A percentile compares a stretch with the other conserved stretches of the same genome.
Evolutionary conservation across 2,113 vertebrate species (phyloP).

Genomic region (Todiramphus saurophagus): DNA sequence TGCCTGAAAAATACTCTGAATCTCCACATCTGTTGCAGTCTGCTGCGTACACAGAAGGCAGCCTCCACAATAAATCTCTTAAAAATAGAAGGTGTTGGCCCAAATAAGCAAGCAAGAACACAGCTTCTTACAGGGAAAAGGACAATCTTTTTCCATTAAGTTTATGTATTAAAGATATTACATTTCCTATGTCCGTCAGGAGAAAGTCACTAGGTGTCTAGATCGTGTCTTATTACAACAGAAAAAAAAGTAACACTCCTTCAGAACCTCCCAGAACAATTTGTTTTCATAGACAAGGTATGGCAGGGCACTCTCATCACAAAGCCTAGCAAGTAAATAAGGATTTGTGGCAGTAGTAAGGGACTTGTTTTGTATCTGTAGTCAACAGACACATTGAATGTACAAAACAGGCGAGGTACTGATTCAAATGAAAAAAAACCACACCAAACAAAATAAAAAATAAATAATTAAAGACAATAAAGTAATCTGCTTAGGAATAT

Average conservation of each 20-base stretch:
- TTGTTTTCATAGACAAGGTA: conserved; percentile 6
- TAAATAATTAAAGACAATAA: neutral
- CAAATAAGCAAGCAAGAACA: neutral
- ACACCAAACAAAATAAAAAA: neutral
- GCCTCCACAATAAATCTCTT: neutral
- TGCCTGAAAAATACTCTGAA: neutral
- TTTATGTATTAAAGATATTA: neutral
- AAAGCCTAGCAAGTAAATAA: conserved; percentile 2
- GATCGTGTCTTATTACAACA: neutral
- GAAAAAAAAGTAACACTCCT: conserved; percentile 3
- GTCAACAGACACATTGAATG: neutral
- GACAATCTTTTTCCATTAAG: neutral
- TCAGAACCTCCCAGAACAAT: neutral
- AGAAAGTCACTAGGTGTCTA: neutral
- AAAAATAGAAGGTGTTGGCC: neutral
- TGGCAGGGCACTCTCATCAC: neutral
- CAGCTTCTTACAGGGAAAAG: neutral
- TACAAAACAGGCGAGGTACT: neutral
- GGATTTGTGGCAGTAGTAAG: neutral
- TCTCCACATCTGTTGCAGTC: neutral
- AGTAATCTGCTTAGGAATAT: neutral
- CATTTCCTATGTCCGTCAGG: neutral
- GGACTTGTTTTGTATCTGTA: neutral
- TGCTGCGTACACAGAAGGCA: neutral
- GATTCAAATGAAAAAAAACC: neutral